A percentile compares a stretch with the other conserved stretches of the same genome.
phyloP scores from a whole-genome alignment of 2,113 vertebrate genomes.

The Cyphomyrus discorhynchus region DNA sequence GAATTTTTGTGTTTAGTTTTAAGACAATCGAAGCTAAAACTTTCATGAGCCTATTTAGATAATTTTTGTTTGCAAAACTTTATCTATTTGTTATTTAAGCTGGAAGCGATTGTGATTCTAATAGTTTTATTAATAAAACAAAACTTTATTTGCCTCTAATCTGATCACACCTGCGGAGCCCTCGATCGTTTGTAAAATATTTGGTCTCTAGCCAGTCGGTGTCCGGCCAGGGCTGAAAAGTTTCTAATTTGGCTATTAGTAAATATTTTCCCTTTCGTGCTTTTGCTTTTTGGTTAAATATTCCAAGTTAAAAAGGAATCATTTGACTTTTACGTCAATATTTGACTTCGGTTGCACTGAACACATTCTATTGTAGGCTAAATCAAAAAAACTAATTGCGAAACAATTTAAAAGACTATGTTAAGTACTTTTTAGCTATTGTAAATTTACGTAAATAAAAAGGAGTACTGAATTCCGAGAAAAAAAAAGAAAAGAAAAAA shows the following conservation, averaged over 20 bases:
- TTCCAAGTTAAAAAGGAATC: neutral
- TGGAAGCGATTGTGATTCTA: neutral
- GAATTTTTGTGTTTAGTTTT: neutral
- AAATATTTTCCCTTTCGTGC: neutral
- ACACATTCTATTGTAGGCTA: neutral
- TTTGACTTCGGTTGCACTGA: neutral
- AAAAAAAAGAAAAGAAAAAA: neutral
- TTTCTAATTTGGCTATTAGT: neutral
- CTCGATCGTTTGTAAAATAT: neutral
- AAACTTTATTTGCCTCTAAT: neutral
- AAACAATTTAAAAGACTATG: neutral
- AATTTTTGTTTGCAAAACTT: neutral
- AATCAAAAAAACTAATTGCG: neutral
- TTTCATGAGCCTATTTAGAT: neutral
- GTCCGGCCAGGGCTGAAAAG: neutral
- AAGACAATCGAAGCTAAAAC: neutral
- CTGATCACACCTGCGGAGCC: neutral
- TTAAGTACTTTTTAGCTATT: neutral
- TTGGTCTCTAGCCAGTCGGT: neutral
- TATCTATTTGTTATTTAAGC: neutral
- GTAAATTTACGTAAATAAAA: neutral
- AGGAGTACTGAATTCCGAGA: neutral
- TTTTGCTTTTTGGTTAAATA: neutral
- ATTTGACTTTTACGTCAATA: neutral
- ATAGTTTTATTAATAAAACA: neutral